Base-by-base conservation (phyloP, 2,113 vertebrate genomes). In the Microcebus jonahi region DNA sequence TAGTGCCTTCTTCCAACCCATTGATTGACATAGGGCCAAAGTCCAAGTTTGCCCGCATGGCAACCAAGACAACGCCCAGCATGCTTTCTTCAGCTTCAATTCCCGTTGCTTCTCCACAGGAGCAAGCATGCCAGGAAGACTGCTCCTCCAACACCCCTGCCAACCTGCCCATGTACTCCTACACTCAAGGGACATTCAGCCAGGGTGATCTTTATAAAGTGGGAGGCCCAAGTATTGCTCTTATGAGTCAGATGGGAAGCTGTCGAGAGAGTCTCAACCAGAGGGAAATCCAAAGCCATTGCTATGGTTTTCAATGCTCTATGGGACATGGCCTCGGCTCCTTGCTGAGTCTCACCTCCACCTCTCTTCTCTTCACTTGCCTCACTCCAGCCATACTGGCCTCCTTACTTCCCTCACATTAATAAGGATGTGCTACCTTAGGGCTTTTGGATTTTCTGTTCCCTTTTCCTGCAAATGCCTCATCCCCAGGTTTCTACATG, bases 101-200 rank as follows among this genome's bases (percentile, higher is more conserved):
- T 75, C 27, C 79, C 67, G 10, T 2, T 23, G n/a, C 42, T 63
- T 61, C 48, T 71, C 36, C 18, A 3, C 5, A 20, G 0, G 3
- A 42, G 27, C 15, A 23, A 48, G 42, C 2, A 4, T 6, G 21
- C 9, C 27, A 39, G 23, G 53, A 75, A 67, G 75, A 4, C 1
- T 17, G 10, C 2, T 61, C 20, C 17, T 55, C 4, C 15, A 13
- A 0, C 0, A 10, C 15, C 1, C 10, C 25, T 59, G 55, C 11
- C 1, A 8, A 17, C 17, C 76, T 88, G 59, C 6, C 7, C 57
- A 23, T 55, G 70, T 17, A 48, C 39, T 29, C 8, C 39, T 57
- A 39, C 39, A 34, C n/a, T 42, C 39, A 20, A 42, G 53, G 27
- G 61, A 3, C 5, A 10, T 8, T 80, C 20, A 36, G 18, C 34